Evolutionary conservation across 2,888 invertebrate species (phyloP).

Genomic region (Pantelozetes paolii): DNA sequence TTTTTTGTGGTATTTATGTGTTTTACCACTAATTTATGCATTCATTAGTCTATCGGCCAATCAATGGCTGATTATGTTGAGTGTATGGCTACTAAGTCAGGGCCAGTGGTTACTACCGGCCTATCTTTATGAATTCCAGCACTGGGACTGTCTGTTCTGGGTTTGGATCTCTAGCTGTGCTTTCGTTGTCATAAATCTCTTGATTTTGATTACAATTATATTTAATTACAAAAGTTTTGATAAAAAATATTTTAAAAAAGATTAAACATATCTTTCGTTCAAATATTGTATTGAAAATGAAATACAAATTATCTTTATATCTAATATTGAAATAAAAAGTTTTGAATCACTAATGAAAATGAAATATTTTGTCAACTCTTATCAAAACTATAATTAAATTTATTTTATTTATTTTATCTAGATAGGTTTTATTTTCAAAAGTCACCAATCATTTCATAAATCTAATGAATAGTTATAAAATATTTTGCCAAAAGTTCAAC

Average conservation of each 20-base stretch:
- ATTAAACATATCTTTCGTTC: not conserved
- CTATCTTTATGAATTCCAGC: constrained; percentile 84
- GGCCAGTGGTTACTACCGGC: constrained; percentile 82
- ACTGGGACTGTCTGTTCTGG: constrained; percentile 71
- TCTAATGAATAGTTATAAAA: too few relatives aligned
- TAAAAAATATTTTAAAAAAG: constrained; percentile 5
- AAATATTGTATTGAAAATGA: too few relatives aligned
- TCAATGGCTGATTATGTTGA: constrained; percentile 57
- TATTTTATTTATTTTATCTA: too few relatives aligned
- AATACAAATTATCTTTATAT: too few relatives aligned
- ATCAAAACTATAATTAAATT: too few relatives aligned
- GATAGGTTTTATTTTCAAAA: too few relatives aligned
- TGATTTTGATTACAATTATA: constrained; percentile 53
- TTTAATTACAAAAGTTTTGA: not conserved
- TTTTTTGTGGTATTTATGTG: constrained; percentile 89
- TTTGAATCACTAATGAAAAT: not conserved
- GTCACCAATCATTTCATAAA: too few relatives aligned
- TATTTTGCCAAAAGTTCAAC: too few relatives aligned
- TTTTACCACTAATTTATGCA: constrained; percentile 75
- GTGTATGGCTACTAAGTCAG: constrained; percentile 64
- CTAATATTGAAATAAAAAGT: not conserved
- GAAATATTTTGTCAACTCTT: not conserved
- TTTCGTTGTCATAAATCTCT: constrained; percentile 78
- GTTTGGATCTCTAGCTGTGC: constrained; percentile 78
- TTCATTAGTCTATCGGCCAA: constrained; percentile 60